A percentile compares a stretch with the other conserved stretches of the same genome.
These are phyloP conservation scores for Rhinopomastus cyanomelas DNA, from an alignment of 2,113 vertebrate species.

Conservation along the genomic window DNA sequence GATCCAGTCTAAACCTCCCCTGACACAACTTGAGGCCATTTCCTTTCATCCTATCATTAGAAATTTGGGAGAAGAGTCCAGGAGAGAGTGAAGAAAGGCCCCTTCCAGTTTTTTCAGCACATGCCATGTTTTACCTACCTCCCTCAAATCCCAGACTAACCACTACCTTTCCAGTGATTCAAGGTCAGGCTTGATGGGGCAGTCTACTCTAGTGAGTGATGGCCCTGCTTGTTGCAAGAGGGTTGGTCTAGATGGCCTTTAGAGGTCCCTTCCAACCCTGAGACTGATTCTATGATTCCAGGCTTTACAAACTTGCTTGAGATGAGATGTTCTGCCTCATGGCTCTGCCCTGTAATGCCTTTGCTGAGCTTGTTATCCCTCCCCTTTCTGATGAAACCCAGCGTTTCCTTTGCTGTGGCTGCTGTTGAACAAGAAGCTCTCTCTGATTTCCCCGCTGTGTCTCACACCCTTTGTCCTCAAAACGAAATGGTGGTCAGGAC, in stretches of 20 bases:
- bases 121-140: background rate
- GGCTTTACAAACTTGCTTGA: background rate
- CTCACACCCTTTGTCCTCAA: background rate
- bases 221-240: too few species aligned
- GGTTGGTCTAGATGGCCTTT: too few species aligned
- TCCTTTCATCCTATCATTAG: too few species aligned
- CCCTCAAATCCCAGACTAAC: background rate
- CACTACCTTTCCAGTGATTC: background rate
- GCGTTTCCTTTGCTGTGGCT: background rate
- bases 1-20: too few species aligned
- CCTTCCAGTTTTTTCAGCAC: background rate
- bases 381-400: background rate
- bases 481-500: background rate
- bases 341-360: background rate
- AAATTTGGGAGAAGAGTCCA: too few species aligned
- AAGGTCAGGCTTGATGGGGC: too few species aligned
- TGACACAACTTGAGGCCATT: too few species aligned
- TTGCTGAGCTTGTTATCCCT: background rate
- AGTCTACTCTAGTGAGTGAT: too few species aligned
- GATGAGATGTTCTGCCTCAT: background rate
- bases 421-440: rapidly evolving
- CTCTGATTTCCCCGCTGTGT: background rate
- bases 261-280: too few species aligned
- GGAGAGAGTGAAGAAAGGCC: background rate
- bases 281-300: background rate